Evolutionary conservation across 1,140 invertebrate species (phyloP), one percentile per base, ranked within the genome.

Genomic region (Dreissena polymorpha): DNA sequence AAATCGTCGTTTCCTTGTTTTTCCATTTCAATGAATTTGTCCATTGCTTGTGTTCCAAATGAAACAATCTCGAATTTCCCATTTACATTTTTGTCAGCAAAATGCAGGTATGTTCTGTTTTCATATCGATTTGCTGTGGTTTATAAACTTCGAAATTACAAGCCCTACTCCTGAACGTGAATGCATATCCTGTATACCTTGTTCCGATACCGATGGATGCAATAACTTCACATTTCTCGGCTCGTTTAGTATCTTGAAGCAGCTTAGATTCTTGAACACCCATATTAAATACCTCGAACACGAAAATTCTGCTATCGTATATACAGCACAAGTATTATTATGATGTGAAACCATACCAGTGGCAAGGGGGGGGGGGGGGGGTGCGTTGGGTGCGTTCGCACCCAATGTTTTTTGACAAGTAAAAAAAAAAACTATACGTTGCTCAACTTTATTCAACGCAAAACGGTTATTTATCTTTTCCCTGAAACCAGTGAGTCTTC

Each of bases 131-230:
- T 50, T 39, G 21, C 10, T 49, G 16, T 21, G 18, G 29, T 14
- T 29, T 21, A 0, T 50, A n/a, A 10, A 49, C 27, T 0, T 50
- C 70, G 21, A 23, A 12, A 57, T 57, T 39, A 39, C 39, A 39
- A 18, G 39, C 39, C 6, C 67, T 50, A 25, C 64, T 55, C 16
- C 68, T 70, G 39, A 79, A 65, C 18, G 39, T 21, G 57, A 73
- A 84, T 6, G 83, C 83, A 53, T 73, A 79, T 55, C 83, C 83
- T n/a, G 83, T 68, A 60, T 51, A 73, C 7, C 68, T 67, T 12
- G 83, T 84, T 21, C 83, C 83, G 60, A 84, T 78, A 63, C 78
- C 83, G n/a, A 84, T 84, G 7, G 83, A 74, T 10, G 60, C 83
- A 23, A 79, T 27, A n/a, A 77, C 50, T 12, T 25, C 57, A 64